These are phyloP conservation scores for Eudasyphora cyanicolor DNA, from an alignment of 2,888 invertebrate genomes.

Conservation along the genomic window DNA sequence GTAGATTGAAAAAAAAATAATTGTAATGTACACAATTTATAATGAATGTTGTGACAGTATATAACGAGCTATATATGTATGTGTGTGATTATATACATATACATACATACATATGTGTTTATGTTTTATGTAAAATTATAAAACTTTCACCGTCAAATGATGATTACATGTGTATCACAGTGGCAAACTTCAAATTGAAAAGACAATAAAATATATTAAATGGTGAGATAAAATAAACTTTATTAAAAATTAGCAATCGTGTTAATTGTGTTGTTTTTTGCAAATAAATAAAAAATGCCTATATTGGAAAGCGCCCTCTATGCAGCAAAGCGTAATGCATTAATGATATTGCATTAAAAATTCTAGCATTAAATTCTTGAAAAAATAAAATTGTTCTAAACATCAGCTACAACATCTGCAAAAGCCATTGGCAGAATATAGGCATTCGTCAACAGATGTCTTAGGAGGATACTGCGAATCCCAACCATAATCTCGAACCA, in stretches of 20 bases:
- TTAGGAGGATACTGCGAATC: no score
- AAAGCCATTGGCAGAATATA: no score
- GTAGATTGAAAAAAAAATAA: background rate
- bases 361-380: no score
- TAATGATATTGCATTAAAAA: no score
- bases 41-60: background rate
- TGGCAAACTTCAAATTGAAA: background rate
- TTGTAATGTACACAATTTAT: background rate
- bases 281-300: no score
- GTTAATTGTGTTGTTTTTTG: background rate
- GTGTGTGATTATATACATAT: no score
- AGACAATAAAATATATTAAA: background rate
- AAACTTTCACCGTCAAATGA: background rate
- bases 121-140: background rate
- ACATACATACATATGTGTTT: background rate
- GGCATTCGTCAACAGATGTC: no score
- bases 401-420: no score
- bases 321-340: no score
- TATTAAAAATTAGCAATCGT: background rate
- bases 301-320: no score
- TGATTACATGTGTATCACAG: background rate
- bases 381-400: no score
- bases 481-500: no score
- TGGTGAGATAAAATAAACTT: background rate
- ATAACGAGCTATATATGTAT: background rate